phyloP scores from a whole-genome alignment of 2,888 invertebrate genomes.

The Micoletzkya japonica region DNA sequence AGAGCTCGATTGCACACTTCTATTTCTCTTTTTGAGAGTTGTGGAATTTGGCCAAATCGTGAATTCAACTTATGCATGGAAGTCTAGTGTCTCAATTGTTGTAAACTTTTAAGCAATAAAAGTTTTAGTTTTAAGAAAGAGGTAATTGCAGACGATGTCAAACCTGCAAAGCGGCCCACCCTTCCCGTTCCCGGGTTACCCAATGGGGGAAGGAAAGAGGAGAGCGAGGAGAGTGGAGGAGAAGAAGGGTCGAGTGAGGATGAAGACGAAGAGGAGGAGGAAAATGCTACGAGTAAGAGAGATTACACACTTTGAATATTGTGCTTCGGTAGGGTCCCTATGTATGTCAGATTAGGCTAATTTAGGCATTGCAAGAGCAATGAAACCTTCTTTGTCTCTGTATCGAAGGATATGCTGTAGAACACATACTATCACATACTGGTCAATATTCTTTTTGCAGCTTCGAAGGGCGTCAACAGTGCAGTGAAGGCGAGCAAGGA shows the following conservation, averaged over 20 bases:
- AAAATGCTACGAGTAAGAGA: neutral
- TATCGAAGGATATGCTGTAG: too few relatives aligned
- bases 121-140: too few relatives aligned
- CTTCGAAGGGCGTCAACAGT: constrained; percentile 3
- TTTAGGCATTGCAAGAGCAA: neutral
- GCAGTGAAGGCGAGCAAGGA: constrained; percentile 25
- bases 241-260: neutral
- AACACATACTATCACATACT: too few relatives aligned
- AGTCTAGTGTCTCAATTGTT: too few relatives aligned
- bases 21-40: too few relatives aligned
- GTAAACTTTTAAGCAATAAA: too few relatives aligned
- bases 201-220: neutral
- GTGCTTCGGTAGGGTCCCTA: neutral
- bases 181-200: constrained; percentile 11
- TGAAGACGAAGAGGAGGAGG: constrained; percentile 8
- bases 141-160: too few relatives aligned
- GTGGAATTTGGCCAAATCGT: too few relatives aligned
- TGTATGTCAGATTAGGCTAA: neutral
- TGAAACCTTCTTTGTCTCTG: neutral
- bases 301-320: neutral
- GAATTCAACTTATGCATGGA: too few relatives aligned
- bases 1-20: too few relatives aligned
- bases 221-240: neutral
- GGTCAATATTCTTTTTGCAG: too few relatives aligned
- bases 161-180: neutral